phyloP scores from a whole-genome alignment of 1,140 invertebrate genomes.

The Carposina sasakii region DNA sequence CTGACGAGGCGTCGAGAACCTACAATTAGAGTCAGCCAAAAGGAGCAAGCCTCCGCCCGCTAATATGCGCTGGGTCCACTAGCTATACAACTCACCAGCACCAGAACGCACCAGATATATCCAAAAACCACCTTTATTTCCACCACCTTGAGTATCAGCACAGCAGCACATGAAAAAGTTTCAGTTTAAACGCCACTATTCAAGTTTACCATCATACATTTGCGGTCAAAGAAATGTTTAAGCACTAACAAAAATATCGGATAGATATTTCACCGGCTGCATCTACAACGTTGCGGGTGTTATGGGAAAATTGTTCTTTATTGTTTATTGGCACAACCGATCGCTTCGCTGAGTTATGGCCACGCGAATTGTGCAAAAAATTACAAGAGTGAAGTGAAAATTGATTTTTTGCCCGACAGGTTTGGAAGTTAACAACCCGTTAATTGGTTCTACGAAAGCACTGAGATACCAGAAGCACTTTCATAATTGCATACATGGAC shows the following conservation, averaged over 20 bases:
- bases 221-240: slow-evolving; percentile 6
- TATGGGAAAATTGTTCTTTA: slow-evolving; percentile 51
- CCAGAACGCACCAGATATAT: too few species aligned
- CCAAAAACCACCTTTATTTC: slow-evolving; percentile 35
- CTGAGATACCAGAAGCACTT: too few species aligned
- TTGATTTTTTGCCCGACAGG: slow-evolving; percentile 53
- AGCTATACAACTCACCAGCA: too few species aligned
- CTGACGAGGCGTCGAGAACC: slow-evolving; percentile 61
- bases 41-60: slow-evolving; percentile 44
- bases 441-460: too few species aligned
- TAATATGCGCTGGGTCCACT: slow-evolving; percentile 62
- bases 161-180: too few species aligned
- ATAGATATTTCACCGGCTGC: too few species aligned
- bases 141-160: too few species aligned
- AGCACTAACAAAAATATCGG: too few species aligned
- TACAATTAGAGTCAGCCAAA: slow-evolving; percentile 62
- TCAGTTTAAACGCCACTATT: slow-evolving; percentile 39
- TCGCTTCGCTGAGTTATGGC: slow-evolving; percentile 41
- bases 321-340: slow-evolving; percentile 55
- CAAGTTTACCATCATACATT: slow-evolving; percentile 20
- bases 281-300: too few species aligned
- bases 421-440: too few species aligned
- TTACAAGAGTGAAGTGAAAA: slow-evolving; percentile 49
- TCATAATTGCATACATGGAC: too few species aligned
- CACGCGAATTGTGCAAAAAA: slow-evolving; percentile 41